These are phyloP conservation scores for Dexiosoma caninum DNA, from an alignment of 2,888 invertebrate genomes.

Conservation along the genomic window DNA sequence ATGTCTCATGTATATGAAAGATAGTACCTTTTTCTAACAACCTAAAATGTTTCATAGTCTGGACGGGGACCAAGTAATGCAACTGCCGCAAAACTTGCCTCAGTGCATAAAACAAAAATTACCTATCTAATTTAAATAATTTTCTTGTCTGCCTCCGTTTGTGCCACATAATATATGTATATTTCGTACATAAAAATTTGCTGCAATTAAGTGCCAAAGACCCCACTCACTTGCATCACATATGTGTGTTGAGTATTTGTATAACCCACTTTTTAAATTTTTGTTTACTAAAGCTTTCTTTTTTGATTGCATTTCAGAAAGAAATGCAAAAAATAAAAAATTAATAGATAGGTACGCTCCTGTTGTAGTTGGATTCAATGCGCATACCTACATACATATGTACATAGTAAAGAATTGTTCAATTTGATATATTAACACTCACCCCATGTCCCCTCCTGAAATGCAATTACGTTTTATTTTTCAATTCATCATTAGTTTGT, in stretches of 20 bases:
- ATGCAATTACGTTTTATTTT: neutral
- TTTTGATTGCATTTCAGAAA: constrained; percentile 2
- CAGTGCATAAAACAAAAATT: too few species aligned
- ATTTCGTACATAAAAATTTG: too few species aligned
- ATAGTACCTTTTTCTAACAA: too few species aligned
- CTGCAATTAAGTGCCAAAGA: constrained; percentile 57
- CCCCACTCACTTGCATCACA: constrained; percentile 28
- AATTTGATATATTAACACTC: neutral
- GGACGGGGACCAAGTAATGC: too few species aligned
- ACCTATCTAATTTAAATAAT: neutral
- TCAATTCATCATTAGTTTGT: too few species aligned
- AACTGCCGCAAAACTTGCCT: too few species aligned
- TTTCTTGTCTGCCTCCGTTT: neutral
- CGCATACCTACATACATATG: neutral
- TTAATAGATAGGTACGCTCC: too few species aligned
- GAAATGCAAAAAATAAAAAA: neutral
- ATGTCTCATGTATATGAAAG: too few species aligned
- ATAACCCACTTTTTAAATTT: constrained; percentile 53
- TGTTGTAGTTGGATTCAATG: neutral
- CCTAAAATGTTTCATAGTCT: too few species aligned
- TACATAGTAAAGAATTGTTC: neutral
- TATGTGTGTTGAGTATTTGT: constrained; percentile 42
- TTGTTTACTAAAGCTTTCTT: constrained; percentile 21
- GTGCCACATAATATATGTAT: constrained; percentile 28
- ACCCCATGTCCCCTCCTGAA: neutral